These are phyloP conservation scores for Adela reaumurella DNA, from an alignment of 2,888 invertebrate species.

Conservation along the genomic window DNA sequence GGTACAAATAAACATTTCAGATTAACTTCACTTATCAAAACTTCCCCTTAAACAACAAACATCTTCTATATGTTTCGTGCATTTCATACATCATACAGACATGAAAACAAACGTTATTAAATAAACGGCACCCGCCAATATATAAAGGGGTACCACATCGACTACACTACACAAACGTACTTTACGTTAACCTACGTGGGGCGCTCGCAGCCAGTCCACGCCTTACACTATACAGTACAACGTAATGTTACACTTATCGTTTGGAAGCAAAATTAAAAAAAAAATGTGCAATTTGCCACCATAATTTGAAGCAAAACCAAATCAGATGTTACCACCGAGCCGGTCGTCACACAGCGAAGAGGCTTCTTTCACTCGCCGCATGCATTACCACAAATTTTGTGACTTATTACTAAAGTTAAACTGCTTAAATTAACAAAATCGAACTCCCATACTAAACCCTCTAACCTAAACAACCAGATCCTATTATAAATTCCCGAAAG, in stretches of 20 bases:
- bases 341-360: too few relatives aligned
- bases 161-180: conserved; percentile 53
- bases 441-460: background rate
- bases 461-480: background rate
- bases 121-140: conserved; percentile 54
- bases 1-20: conserved; percentile 46
- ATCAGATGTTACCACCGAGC: too few relatives aligned
- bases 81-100: conserved; percentile 84
- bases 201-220: background rate
- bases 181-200: conserved; percentile 42
- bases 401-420: background rate
- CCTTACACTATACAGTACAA: background rate
- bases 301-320: background rate
- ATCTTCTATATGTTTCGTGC: conserved; percentile 88
- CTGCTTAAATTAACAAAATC: background rate
- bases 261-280: background rate
- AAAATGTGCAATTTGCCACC: background rate
- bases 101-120: conserved; percentile 27
- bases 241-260: background rate
- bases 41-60: conserved; percentile 41
- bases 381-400: background rate
- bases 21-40: conserved; percentile 31
- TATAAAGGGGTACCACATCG: conserved; percentile 50
- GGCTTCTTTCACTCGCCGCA: background rate
- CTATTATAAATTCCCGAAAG: background rate